Base-by-base conservation (phyloP, 2,888 invertebrate genomes). In the Limnephilus rhombicus region DNA sequence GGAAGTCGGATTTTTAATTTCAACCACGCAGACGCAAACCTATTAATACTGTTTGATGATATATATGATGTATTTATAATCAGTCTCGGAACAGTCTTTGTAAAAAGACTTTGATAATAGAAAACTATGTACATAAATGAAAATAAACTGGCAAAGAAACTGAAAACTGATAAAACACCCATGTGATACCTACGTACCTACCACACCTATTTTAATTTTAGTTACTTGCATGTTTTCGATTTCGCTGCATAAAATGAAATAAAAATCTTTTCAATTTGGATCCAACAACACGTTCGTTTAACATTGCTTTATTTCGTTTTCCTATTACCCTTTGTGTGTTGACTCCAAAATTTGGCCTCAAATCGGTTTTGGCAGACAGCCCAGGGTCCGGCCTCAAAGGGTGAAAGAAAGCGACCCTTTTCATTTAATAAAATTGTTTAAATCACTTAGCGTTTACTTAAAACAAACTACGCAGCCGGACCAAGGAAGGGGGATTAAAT, bases 361-460 rank as follows among this genome's bases (percentile, higher is more conserved):
- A 82, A 82, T 82, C 34, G 31, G 31, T 82, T 82, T 82, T 82
- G 82, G 82, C 86, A 86, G 5, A 86, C 41, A 41, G 49, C 86
- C 86, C 29, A 86, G n/a, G 45, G 41, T 29, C n/a, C 11, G n/a
- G 41, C 86, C 41, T 45, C 37, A 45, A 45, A 86, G 41, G n/a
- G 86, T 49, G 86, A 86, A 86, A 45, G 45, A 86, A 86, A n/a
- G 41, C n/a, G 45, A 86, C 86, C 86, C 86, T 86, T 86, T 86
- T 45, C 86, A 86, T 86, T 86, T 86, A 49, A 86, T 86, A 86
- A 68, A 68, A 86, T 86, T 49, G 49, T 86, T 86, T 86, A 86
- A 49, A 86, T 49, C 86, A 86, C 86, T 86, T 86, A 86, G 86
- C 86, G 49, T 86, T 86, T 86, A 86, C 86, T 86, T 45, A 86